A percentile compares a stretch with the other conserved stretches of the same genome.
These are phyloP conservation scores for Cantharis rufa DNA, from an alignment of 2,888 invertebrate species.

Conservation along the genomic window DNA sequence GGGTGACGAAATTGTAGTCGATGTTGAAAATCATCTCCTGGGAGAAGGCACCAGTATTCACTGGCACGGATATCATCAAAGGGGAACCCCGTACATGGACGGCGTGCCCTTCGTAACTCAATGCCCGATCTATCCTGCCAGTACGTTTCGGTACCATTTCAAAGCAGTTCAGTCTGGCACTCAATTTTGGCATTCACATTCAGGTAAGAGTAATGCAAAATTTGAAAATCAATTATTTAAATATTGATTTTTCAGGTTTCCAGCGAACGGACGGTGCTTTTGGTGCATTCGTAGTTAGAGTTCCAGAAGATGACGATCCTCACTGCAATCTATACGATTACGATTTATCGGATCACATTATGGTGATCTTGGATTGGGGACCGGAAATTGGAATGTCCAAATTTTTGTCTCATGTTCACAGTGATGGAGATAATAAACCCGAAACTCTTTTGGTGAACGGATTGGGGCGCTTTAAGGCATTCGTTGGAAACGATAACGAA, in stretches of 20 bases:
- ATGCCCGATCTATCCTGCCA: conserved; percentile 78
- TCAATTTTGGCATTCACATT: conserved; percentile 84
- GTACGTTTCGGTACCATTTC: conserved; percentile 77
- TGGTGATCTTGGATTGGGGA: conserved; percentile 83
- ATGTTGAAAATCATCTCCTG: conserved; percentile 77
- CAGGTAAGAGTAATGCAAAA: conserved; percentile 50
- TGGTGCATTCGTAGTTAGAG: conserved; percentile 76
- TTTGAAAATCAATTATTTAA: too few relatives aligned
- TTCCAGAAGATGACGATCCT: conserved; percentile 66
- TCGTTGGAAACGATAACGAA: conserved; percentile 41
- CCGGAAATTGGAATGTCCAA: conserved; percentile 71
- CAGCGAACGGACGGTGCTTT: conserved; percentile 86
- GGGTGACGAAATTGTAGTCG: conserved; percentile 82
- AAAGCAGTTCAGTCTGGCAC: conserved; percentile 75
- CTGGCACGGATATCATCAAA: conserved; percentile 90
- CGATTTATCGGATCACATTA: conserved; percentile 75
- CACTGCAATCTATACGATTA: conserved; percentile 75
- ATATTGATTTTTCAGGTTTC: conserved; percentile 63
- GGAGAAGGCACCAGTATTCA: conserved; percentile 85
- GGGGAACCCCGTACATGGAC: conserved; percentile 82
- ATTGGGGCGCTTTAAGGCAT: conserved; percentile 65
- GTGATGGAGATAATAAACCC: conserved; percentile 81
- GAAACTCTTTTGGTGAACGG: conserved; percentile 83
- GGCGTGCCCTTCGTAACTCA: conserved; percentile 86
- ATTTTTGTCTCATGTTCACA: conserved; percentile 85